Evolutionary conservation across 2,888 invertebrate species (phyloP).

Genomic region (Anarsia innoxiella): DNA sequence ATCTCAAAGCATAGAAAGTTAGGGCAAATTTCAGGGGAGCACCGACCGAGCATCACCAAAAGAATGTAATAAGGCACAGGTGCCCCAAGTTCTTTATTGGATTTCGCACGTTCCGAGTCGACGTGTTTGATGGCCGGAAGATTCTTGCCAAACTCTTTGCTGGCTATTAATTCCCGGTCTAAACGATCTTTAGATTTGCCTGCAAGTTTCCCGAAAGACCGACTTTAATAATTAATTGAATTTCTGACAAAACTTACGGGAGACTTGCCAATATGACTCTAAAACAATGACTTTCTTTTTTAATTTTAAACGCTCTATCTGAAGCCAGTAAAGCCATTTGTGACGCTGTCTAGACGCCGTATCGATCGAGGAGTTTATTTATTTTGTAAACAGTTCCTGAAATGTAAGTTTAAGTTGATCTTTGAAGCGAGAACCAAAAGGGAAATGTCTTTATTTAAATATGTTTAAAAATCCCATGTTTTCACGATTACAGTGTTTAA

Average conservation of each 20-base stretch:
- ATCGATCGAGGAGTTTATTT: constrained; percentile 7
- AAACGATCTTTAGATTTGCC: constrained; percentile 35
- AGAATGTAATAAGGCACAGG: constrained; percentile 74
- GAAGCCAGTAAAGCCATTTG: constrained; percentile 5
- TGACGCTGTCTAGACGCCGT: constrained; percentile 7
- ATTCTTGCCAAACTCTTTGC: constrained; percentile 69
- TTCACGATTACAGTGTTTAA: no score
- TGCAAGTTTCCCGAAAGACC: constrained; percentile 5
- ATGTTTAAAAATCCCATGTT: no score
- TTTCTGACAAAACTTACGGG: constrained; percentile 2
- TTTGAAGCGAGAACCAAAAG: no score
- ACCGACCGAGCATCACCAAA: constrained; percentile 56
- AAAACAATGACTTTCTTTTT: constrained; percentile 2
- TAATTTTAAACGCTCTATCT: constrained; percentile 5
- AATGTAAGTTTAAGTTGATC: no score
- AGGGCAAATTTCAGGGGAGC: constrained; percentile 51
- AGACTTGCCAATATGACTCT: constrained; percentile 1
- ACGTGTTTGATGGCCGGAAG: constrained; percentile 70
- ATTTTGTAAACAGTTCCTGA: constrained; percentile 7
- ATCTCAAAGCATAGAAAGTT: constrained; percentile 65
- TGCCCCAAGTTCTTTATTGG: constrained; percentile 71
- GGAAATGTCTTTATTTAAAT: no score
- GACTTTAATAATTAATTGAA: constrained; percentile 6
- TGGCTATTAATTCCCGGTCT: constrained; percentile 54
- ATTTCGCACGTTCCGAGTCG: constrained; percentile 68